Conservation (phyloP, 2,113 vertebrate species). For the Rhombomys opimus region DNA sequence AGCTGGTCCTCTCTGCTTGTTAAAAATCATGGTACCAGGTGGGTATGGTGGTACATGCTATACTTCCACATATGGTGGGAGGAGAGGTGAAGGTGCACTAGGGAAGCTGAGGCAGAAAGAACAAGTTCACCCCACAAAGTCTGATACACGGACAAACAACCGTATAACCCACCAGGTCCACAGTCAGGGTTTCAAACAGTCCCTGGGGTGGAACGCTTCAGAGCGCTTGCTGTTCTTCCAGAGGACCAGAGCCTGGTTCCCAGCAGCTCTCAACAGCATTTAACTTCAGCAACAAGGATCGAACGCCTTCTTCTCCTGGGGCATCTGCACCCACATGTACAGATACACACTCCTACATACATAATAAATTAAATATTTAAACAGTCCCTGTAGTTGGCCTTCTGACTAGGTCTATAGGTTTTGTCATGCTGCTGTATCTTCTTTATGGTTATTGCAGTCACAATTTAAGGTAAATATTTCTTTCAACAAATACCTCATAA, state of each 20-base stretch:
- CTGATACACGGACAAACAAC: neutral
- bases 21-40: neutral
- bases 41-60: neutral
- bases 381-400: neutral
- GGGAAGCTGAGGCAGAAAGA: neutral
- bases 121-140: neutral
- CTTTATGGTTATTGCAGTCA: neutral
- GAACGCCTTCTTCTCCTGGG: neutral
- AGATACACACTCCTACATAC: neutral
- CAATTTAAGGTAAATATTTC: constrained; percentile 25
- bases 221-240: neutral
- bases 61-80: no score
- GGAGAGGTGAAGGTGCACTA: no score
- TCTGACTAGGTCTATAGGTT: constrained; percentile 33
- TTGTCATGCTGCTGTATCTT: neutral
- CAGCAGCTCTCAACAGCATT: neutral
- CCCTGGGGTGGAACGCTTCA: neutral
- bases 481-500: constrained; percentile 8
- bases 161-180: neutral
- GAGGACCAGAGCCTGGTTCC: neutral
- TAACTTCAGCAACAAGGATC: neutral
- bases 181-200: neutral
- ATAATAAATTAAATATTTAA: neutral
- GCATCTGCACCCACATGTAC: neutral
- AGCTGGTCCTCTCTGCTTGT: neutral